Evolutionary conservation across 2,113 vertebrate species (phyloP).

Genomic region (Myotis lucifugus): DNA sequence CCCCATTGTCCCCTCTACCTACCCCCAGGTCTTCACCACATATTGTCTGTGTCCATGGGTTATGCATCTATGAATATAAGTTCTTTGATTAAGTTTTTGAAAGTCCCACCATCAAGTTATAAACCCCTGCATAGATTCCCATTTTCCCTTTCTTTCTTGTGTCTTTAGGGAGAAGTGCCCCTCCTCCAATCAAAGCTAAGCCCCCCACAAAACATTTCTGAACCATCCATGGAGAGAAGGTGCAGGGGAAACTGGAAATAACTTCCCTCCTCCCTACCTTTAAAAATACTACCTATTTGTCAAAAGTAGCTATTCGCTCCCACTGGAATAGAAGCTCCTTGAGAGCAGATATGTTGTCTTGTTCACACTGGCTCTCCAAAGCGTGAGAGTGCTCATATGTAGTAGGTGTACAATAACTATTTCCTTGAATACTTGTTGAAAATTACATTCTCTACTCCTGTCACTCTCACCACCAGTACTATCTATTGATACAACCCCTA

Average conservation of each 20-base stretch:
- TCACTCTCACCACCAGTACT: background rate
- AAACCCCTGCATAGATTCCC: background rate
- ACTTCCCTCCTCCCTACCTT: background rate
- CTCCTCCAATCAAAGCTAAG: background rate
- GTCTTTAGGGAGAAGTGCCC: background rate
- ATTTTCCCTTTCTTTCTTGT: background rate
- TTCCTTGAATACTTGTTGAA: background rate
- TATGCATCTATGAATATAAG: too few species aligned
- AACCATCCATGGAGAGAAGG: background rate
- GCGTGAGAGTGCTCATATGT: background rate
- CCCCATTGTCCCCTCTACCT: too few species aligned
- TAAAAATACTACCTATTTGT: background rate
- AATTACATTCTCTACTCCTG: background rate
- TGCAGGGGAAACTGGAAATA: background rate
- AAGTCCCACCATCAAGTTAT: background rate
- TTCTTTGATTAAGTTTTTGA: background rate
- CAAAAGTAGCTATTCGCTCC: background rate
- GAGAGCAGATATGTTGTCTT: background rate
- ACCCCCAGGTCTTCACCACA: too few species aligned
- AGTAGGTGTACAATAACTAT: background rate
- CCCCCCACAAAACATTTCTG: background rate
- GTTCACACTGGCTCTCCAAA: background rate
- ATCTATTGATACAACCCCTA: background rate
- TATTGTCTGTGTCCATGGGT: too few species aligned
- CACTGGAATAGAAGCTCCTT: background rate